These are phyloP conservation scores for Papilio elwesi DNA, from an alignment of 2,888 invertebrate genomes.

Conservation along the genomic window DNA sequence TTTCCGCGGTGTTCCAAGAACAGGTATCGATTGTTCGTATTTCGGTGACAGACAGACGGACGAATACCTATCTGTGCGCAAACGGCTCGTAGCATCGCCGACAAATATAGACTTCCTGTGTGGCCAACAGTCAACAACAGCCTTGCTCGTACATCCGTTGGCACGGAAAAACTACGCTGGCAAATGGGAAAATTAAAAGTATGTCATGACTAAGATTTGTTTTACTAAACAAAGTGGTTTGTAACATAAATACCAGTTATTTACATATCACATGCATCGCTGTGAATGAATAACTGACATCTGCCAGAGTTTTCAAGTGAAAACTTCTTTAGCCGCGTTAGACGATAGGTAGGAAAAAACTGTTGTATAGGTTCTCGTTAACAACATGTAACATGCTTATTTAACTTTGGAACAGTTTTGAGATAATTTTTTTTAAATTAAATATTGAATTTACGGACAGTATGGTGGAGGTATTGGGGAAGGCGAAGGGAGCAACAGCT, in stretches of 20 bases:
- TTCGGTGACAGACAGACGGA: conserved; percentile 61
- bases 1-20: conserved; percentile 75
- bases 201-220: conserved; percentile 13
- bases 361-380: too few relatives aligned
- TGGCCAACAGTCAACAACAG: conserved; percentile 49
- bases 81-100: conserved; percentile 62
- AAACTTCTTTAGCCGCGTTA: too few relatives aligned
- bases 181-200: conserved; percentile 32
- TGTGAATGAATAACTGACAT: too few relatives aligned
- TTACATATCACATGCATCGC: not conserved
- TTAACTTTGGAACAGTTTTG: too few relatives aligned
- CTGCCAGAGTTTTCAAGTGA: too few relatives aligned
- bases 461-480: too few relatives aligned
- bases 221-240: not conserved
- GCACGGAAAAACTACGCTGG: conserved; percentile 38
- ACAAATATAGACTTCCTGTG: conserved; percentile 76
- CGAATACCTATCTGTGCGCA: conserved; percentile 55
- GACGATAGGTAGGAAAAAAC: too few relatives aligned
- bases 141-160: conserved; percentile 48
- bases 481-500: too few relatives aligned
- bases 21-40: conserved; percentile 60
- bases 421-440: too few relatives aligned
- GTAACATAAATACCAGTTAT: not conserved
- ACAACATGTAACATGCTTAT: too few relatives aligned
- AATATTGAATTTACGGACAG: too few relatives aligned